Base-by-base conservation (phyloP, 2,888 invertebrate species). In the Chrysolina americana region DNA sequence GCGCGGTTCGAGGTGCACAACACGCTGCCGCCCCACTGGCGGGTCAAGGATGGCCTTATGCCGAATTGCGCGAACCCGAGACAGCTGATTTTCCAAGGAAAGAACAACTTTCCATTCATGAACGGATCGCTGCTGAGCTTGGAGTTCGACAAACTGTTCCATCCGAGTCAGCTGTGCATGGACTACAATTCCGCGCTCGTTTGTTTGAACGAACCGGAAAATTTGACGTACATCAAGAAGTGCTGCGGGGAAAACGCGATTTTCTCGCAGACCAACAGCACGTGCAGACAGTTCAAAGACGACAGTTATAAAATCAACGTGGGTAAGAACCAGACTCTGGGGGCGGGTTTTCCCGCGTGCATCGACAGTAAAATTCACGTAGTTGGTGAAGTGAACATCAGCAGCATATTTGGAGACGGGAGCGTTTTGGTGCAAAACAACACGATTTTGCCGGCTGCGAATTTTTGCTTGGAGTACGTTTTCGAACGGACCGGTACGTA, bases 231-330 rank as follows among this genome's bases (percentile, higher is more conserved):
- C 84, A 83, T 89, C 83, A 89, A 90, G 83, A 94, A 94, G 87
- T 96, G 96, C 84, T 96, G 96, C 86, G 93, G 93, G 3, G 89
- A 89, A 68, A 89, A 90, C 65, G 92, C 91, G 10, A 90, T 90
- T 68, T 94, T 91, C 82, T 91, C 90, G 85, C 92, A 90, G 85
- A 88, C 82, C 73, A 89, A 87, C 83, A 89, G 84, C 85, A 90
- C 89, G 78, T 92, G 89, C 86, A 87, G 85, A 80, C 83, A 79
- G 75, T 80, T 84, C 80, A 81, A 88, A 85, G 82, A 85, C 78
- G 65, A 83, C 6, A 74, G 80, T 65, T 86, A 85, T 63, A 81
- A 80, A 28, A 85, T 88, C 56, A 81, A 85, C 68, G 75, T 87
- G 11, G 85, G 86, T 44, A 71, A 75, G n/a, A 83, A 84, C 69